Base-by-base conservation (phyloP, 2,797 vertebrate genomes). In the Myotis myotis region DNA sequence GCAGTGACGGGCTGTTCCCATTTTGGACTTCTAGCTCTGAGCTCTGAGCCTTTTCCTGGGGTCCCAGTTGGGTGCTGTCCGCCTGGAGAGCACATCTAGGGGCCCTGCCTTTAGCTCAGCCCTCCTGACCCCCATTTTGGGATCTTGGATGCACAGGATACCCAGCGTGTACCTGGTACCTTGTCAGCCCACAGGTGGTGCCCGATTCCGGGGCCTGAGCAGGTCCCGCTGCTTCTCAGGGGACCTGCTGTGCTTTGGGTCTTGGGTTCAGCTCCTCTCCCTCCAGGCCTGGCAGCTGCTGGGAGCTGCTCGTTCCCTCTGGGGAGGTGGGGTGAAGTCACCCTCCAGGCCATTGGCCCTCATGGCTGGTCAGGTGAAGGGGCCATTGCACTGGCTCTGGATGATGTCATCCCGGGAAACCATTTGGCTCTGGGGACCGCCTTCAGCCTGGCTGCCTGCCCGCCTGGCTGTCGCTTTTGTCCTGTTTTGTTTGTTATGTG, bases 391-490 rank as follows among this genome's bases (percentile, higher is more conserved):
- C 53, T 2, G 13, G 44, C 41, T 30, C 4, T 3, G 55, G 41
- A 83, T 92, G 87, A 94, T 62, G 64, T 96, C 89, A 93, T 64
- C 47, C 36, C 6, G 11, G 87, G 28, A 88, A 81, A 8, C 47
- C 36, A 22, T 82, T 87, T n/a, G 70, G 33, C 1, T 0, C 60
- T 2, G 5, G 33, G 74, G 72, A 41, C 91, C 17, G 0, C 68
- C 62, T 66, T 57, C 20, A 17, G 64, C 81, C 82, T 51, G 83
- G 87, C 74, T 1, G 83, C 87, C 74, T 0, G 20, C 70, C 83
- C 7, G 74, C 89, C 51, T 0, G 5, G 33, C 70, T 51, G 70
- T 83, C 5, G 6, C 55, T 30, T 28, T 22, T 41, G 79, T 70
- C 57, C 41, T 78, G 76, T 87, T 89, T 79, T 76, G 66, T 92